These are phyloP conservation scores for Aulostomus chinensis DNA, from an alignment of 2,797 vertebrate species.

Conservation along the genomic window DNA sequence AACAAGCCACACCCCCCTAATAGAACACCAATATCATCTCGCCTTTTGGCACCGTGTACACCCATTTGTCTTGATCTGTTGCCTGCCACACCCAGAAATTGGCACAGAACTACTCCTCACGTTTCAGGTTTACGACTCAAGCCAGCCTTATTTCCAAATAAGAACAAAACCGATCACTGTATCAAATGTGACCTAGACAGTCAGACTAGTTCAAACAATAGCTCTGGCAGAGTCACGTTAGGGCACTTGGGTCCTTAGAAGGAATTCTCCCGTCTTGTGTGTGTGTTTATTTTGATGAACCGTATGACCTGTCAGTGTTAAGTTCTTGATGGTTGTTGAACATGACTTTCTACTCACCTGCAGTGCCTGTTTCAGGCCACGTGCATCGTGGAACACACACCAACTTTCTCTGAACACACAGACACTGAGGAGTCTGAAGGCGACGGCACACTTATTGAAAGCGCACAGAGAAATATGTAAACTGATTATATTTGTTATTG, in stretches of 20 bases:
- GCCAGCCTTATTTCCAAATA: constrained; percentile 13
- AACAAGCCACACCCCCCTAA: constrained; percentile 9
- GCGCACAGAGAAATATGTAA: too few relatives aligned
- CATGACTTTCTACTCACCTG: constrained; percentile 42
- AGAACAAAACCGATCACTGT: constrained; percentile 24
- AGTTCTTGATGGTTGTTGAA: constrained; percentile 30
- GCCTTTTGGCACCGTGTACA: constrained; percentile 21
- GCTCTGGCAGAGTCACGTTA: constrained; percentile 29
- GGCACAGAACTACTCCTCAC: background rate
- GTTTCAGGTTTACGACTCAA: background rate
- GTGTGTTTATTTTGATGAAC: constrained; percentile 26
- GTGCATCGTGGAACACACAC: background rate
- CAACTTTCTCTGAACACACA: background rate
- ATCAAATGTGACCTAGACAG: constrained; percentile 19
- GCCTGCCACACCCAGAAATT: constrained; percentile 9
- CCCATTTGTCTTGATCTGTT: constrained; percentile 27
- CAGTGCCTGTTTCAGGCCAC: background rate
- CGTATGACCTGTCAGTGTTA: constrained; percentile 13
- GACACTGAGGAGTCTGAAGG: background rate
- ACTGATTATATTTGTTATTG: too few relatives aligned
- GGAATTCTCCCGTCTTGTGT: constrained; percentile 21
- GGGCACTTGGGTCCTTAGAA: constrained; percentile 30
- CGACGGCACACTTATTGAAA: too few relatives aligned
- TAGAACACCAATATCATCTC: constrained; percentile 3
- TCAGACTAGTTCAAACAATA: constrained; percentile 38